A percentile compares a stretch with the other conserved stretches of the same genome.
Conservation (phyloP, 2,888 invertebrate species). For the Drosophila nr. fundita region DNA sequence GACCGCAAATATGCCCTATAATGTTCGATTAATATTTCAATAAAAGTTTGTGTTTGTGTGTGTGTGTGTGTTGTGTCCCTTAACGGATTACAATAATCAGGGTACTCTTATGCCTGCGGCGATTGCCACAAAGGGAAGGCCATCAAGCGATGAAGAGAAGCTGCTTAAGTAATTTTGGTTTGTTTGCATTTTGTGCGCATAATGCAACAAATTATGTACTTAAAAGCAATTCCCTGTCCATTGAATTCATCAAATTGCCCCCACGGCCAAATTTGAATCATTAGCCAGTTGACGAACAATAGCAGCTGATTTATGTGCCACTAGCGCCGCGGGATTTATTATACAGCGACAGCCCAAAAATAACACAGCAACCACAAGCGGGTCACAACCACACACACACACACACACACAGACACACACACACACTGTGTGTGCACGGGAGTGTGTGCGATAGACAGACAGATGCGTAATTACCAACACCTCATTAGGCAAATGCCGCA, state of each 20-base stretch:
- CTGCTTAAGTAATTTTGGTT: slow-evolving; percentile 16
- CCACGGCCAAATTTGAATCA: slow-evolving; percentile 51
- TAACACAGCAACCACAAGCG: slow-evolving; percentile 38
- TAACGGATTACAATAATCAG: slow-evolving; percentile 73
- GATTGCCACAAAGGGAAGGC: slow-evolving; percentile 27
- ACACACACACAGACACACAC: slow-evolving; percentile 7
- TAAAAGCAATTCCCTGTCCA: slow-evolving; percentile 24
- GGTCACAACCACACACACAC: slow-evolving; percentile 17
- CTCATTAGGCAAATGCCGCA: slow-evolving; percentile 72
- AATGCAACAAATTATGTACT: slow-evolving; percentile 41
- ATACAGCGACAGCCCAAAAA: slow-evolving; percentile 49
- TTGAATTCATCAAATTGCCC: slow-evolving; percentile 31
- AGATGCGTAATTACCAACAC: slow-evolving; percentile 62
- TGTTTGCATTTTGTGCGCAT: slow-evolving; percentile 17
- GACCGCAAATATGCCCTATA: slow-evolving; percentile 56
- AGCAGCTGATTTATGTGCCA: slow-evolving; percentile 54
- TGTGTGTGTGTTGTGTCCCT: slow-evolving; percentile 37
- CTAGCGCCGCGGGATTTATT: slow-evolving; percentile 44
- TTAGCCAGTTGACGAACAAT: slow-evolving; percentile 58
- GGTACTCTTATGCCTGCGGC: slow-evolving; percentile 53
- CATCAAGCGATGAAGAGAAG: slow-evolving; percentile 21
- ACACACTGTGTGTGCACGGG: neutral
- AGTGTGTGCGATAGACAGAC: slow-evolving; percentile 6
- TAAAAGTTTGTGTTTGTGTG: slow-evolving; percentile 60
- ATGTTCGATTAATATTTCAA: slow-evolving; percentile 78